Conservation (phyloP, 2,888 invertebrate genomes). For the Apamea anceps region DNA sequence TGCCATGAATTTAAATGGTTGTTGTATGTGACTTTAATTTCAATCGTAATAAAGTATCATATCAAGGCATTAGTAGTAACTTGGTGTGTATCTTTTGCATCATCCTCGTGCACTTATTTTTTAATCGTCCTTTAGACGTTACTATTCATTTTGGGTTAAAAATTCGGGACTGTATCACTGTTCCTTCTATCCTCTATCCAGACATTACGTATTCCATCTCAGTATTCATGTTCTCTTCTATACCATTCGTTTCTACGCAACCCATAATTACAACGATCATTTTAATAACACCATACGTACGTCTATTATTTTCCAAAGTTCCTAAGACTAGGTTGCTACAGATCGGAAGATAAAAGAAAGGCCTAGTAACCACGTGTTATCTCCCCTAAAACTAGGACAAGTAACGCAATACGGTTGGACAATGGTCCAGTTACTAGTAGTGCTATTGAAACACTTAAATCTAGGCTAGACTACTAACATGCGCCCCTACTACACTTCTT, state of each 20-base stretch:
- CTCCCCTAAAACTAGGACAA: constrained; percentile 46
- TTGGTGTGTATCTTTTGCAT: constrained; percentile 13
- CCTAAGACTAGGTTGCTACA: not conserved
- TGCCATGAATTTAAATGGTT: constrained; percentile 34
- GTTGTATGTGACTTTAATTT: constrained; percentile 39
- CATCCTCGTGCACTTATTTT: not conserved
- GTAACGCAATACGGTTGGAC: constrained; percentile 53
- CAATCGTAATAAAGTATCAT: constrained; percentile 12
- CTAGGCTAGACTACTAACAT: constrained; percentile 34
- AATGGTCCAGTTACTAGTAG: constrained; percentile 36
- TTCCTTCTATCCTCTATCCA: not conserved
- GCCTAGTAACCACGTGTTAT: constrained; percentile 41
- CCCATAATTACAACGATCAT: not conserved
- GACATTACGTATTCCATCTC: not conserved
- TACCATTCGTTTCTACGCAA: too few relatives aligned
- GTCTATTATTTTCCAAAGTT: constrained; percentile 2
- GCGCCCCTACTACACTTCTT: constrained; percentile 11
- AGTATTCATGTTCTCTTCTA: not conserved
- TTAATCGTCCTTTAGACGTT: not conserved
- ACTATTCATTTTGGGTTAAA: not conserved
- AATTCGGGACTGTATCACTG: not conserved
- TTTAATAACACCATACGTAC: not conserved
- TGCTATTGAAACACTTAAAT: constrained; percentile 54
- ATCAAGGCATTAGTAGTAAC: constrained; percentile 5
- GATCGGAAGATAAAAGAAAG: constrained; percentile 37